A percentile compares a stretch with the other conserved stretches of the same genome.
These are phyloP conservation scores for Mycalesis mineus DNA, from an alignment of 2,888 invertebrate species.

Conservation along the genomic window DNA sequence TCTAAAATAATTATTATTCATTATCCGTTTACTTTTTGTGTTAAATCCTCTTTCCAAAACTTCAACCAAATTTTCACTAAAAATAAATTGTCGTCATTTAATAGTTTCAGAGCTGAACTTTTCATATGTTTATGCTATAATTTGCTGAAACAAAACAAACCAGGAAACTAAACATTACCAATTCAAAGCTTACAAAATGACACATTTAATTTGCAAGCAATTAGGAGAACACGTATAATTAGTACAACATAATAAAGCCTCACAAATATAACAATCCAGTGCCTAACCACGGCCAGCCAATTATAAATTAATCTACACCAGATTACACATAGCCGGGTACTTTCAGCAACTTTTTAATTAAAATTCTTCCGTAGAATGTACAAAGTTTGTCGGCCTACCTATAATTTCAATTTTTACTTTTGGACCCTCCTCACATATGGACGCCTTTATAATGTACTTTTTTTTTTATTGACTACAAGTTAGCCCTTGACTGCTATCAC, in stretches of 20 bases:
- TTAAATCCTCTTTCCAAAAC: no score
- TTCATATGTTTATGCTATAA: background rate
- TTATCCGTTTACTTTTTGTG: no score
- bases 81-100: background rate
- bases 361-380: slow-evolving; percentile 60
- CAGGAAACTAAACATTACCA: background rate
- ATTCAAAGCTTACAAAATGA: slow-evolving; percentile 10
- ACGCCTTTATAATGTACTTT: background rate
- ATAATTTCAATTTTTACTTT: slow-evolving; percentile 56
- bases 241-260: slow-evolving; percentile 20
- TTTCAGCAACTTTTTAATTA: slow-evolving; percentile 68
- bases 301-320: slow-evolving; percentile 69
- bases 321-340: slow-evolving; percentile 66
- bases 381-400: slow-evolving; percentile 52
- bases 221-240: slow-evolving; percentile 24
- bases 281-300: slow-evolving; percentile 53
- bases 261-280: slow-evolving; percentile 34
- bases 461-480: no score
- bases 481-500: no score
- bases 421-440: slow-evolving; percentile 29
- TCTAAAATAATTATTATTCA: no score
- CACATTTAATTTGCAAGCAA: slow-evolving; percentile 15
- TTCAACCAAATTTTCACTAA: no score
- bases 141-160: background rate
- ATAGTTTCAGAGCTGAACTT: background rate